Base-by-base conservation (phyloP, 2,888 invertebrate genomes). In the Drosophila villosipedis region DNA sequence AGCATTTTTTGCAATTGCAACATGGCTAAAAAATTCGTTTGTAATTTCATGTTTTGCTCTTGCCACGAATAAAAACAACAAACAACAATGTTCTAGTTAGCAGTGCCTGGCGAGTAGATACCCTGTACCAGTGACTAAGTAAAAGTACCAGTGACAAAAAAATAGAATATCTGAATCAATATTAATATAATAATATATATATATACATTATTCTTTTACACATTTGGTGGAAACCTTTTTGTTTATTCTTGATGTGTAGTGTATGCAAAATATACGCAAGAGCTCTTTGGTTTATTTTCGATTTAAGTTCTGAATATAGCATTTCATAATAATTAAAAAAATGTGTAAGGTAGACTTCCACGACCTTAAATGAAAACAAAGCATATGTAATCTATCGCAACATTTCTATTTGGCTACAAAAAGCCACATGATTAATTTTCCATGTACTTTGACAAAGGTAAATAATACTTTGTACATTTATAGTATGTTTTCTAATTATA, bases 281-380 rank as follows among this genome's bases (percentile, higher is more conserved):
- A 53, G 22, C 2, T 25, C 50, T 14, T 68, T 58, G 61, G 54
- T 76, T 74, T 82, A 54, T 67, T 57, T 70, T 66, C 70, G 30
- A 80, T 72, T 58, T 60, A 30, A 69, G 64, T 67, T 64, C 59
- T 22, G 49, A 35, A 55, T 31, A 49, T 41, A 52, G 22, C 41
- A 50, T 63, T 63, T 41, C 47, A 72, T 47, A 7, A 59, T 61
- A 9, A 25, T 39, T 31, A n/a, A 33, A n/a, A 33, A 25, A 57
- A 41, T n/a, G 1, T n/a, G 5, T 10, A 9, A 10, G 1, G 9
- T 1, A 10, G 9, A 41, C 28, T 25, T 55, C 2, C 4, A 3
- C 28, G 9, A n/a, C 9, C 3, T n/a, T n/a, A 39, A 19, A 19
- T n/a, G 1, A 22, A 47, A n/a, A 55, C 25, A 37, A 28, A 5